Base-by-base conservation (phyloP, 2,888 invertebrate species). In the Tachina lurida region DNA sequence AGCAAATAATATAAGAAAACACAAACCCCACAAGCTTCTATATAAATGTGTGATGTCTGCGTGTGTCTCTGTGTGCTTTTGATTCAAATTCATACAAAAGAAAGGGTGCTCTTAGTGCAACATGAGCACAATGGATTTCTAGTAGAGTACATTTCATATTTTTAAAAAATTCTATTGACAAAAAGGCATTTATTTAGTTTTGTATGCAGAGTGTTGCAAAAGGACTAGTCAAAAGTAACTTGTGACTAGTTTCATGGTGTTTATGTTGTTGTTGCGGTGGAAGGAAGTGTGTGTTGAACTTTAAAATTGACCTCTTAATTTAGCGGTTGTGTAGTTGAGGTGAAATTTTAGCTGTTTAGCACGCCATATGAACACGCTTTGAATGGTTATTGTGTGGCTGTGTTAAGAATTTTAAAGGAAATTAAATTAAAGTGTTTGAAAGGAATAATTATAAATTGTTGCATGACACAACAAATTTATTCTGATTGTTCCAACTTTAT, bases 281-380 rank as follows among this genome's bases (percentile, higher is more conserved):
- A n/a, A 41, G 41, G 15, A 49, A 43, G 52, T 81, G 81, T 75
- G 47, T 62, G 31, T 3, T 81, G 86, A 86, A 86, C 86, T 86
- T 76, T 86, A 76, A 83, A 83, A 83, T 83, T 86, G 86, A 86
- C 86, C 86, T 80, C 71, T 86, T 83, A 60, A 76, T 85, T 81
- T 63, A 81, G 81, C 60, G 81, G 75, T 75, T 81, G 68, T 68
- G 45, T 62, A 68, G 67, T 68, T 81, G 62, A 75, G 81, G 67
- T 70, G 60, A 81, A 81, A 62, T 10, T 68, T 75, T 68, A 68
- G 75, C 56, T 70, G 52, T 81, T 75, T 19, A 60, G n/a, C 63
- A 73, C 71, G 56, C 63, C 63, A 79, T 31, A n/a, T 41, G 56
- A 15, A 56, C 17, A 79, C 19, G 45, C 15, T 56, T 70, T 60